Base-by-base conservation (phyloP, 1,140 invertebrate species). In the Aethina tumida region DNA sequence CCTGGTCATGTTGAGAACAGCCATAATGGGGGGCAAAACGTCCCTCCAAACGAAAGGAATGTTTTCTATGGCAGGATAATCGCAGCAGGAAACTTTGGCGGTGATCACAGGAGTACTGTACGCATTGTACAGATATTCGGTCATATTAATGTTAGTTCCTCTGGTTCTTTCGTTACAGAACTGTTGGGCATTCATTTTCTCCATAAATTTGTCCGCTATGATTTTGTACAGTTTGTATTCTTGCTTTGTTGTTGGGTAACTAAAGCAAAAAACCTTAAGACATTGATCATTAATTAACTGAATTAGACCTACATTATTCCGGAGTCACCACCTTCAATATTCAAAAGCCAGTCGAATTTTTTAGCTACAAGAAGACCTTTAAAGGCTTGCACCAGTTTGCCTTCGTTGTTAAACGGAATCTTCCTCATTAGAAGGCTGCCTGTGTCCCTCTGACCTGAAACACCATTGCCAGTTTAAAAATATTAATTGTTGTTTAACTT, bases 31-130 rank as follows among this genome's bases (percentile, higher is more conserved):
- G 10, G 67, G 53, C 25, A 91, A 63, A 57, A 81, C 81, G 22
- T 79, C 70, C 36, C 74, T 70, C 86, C 86, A 93, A 4, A 88
- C 70, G 25, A 63, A 67, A 0, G 76, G 76, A 16, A 93, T 69
- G 6, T 74, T 65, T 3, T 63, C 60, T 8, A 76, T 64, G 1
- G 54, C 39, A 0, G 87, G 86, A 68, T 84, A 84, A 45, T 83
- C 82, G 53, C 87, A 91, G 51, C 87, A 92, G 27, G 75, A 70
- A 4, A 78, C 40, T 1, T 74, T 73, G 15, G 74, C 59, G 0
- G 73, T 72, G n/a, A 73, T 61, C 43, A 78, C 59, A 0, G 75
- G 71, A 1, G 68, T 60, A 8, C 68, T 63, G 41, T 65, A 76
- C 43, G 70, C 59, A 20, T 72, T 67, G 38, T 65, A 70, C 1